phyloP scores from a whole-genome alignment of 1,140 invertebrate genomes.

The Ceratina japonica region DNA sequence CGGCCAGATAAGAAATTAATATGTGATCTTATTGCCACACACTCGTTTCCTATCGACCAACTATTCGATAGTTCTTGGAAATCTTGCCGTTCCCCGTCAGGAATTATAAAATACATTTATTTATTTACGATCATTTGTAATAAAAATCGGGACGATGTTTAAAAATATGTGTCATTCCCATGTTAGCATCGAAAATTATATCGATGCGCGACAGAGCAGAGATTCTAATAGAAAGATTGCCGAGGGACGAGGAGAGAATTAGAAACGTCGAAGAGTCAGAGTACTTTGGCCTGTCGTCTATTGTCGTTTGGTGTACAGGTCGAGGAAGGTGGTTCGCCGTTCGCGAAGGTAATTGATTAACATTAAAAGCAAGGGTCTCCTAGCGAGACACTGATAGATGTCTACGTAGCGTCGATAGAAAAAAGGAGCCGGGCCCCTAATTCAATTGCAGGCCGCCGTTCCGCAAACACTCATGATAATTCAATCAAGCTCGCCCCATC shows the following conservation, averaged over 20 bases:
- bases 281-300: background rate
- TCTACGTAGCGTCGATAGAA: slow-evolving; percentile 66
- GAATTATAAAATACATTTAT: no score
- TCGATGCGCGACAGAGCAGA: no score
- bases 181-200: no score
- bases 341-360: slow-evolving; percentile 34
- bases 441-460: slow-evolving; percentile 78
- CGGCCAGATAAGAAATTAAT: background rate
- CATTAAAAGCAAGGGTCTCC: slow-evolving; percentile 29
- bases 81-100: no score
- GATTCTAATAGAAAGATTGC: no score
- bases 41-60: no score
- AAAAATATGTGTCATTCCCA: no score
- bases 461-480: slow-evolving; percentile 80
- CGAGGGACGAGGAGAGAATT: no score
- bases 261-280: background rate
- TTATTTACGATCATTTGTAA: no score
- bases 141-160: no score
- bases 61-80: no score
- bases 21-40: background rate
- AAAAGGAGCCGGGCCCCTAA: slow-evolving; percentile 66
- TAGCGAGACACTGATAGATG: slow-evolving; percentile 68
- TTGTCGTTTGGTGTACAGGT: background rate
- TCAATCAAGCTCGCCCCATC: slow-evolving; percentile 74
- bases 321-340: background rate